These are phyloP conservation scores for Chrysotoxum bicinctum DNA, from an alignment of 2,888 invertebrate species.

Conservation along the genomic window DNA sequence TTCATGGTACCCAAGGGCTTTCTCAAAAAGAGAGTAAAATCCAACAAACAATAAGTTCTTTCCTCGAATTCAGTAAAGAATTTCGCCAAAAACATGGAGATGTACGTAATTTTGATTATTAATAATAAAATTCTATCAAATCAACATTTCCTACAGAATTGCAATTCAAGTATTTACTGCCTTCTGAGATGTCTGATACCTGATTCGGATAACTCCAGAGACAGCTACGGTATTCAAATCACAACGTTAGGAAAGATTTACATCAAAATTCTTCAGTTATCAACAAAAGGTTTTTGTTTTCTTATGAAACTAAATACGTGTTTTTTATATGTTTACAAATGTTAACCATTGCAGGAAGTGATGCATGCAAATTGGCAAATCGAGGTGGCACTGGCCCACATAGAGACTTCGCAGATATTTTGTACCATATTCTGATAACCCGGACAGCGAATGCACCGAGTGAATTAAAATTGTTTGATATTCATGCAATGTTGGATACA, in stretches of 20 bases:
- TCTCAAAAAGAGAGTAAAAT: constrained; percentile 76
- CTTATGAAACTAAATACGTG: no score
- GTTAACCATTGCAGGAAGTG: constrained; percentile 80
- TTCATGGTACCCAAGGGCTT: constrained; percentile 74
- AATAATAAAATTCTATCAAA: constrained; percentile 31
- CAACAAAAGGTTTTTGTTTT: constrained; percentile 83
- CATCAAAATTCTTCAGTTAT: constrained; percentile 89
- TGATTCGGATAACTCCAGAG: constrained; percentile 89
- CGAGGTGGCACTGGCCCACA: constrained; percentile 78
- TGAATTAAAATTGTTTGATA: constrained; percentile 85
- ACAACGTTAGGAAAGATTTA: constrained; percentile 87
- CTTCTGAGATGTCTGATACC: constrained; percentile 91
- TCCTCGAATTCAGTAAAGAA: constrained; percentile 76
- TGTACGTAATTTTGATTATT: constrained; percentile 7
- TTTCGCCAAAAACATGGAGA: constrained; percentile 74
- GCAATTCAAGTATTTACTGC: constrained; percentile 85
- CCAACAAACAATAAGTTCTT: constrained; percentile 77
- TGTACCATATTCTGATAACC: constrained; percentile 87
- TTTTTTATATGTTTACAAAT: no score
- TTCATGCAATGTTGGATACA: constrained; percentile 89
- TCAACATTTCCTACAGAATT: constrained; percentile 78
- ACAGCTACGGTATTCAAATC: constrained; percentile 92
- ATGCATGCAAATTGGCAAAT: constrained; percentile 78
- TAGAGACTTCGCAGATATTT: constrained; percentile 91
- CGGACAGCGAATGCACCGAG: constrained; percentile 82